These are phyloP conservation scores for Eristalinus sepulchralis DNA, from an alignment of 2,888 invertebrate genomes.

Conservation along the genomic window DNA sequence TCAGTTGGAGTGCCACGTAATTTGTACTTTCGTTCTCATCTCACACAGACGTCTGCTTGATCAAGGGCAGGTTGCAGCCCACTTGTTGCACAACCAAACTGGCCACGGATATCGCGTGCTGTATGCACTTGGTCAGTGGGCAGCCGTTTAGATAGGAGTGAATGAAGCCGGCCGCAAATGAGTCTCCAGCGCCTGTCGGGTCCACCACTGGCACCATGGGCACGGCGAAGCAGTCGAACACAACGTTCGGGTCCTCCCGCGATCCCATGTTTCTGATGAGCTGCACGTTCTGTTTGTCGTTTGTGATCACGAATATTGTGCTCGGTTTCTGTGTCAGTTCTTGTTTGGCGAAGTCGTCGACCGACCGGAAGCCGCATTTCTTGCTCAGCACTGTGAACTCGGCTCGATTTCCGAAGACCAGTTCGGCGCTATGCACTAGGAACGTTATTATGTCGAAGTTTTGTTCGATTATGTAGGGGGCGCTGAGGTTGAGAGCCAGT, in stretches of 20 bases:
- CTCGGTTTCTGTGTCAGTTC: conserved; percentile 72
- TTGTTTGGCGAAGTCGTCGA: conserved; percentile 72
- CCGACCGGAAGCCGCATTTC: conserved; percentile 69
- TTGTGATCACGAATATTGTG: conserved; percentile 85
- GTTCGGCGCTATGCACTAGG: conserved; percentile 81
- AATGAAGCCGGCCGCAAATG: conserved; percentile 84
- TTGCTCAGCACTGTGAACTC: conserved; percentile 82
- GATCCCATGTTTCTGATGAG: conserved; percentile 79
- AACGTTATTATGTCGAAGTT: conserved; percentile 79
- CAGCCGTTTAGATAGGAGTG: conserved; percentile 81
- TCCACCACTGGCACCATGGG: conserved; percentile 82
- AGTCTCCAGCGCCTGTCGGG: conserved; percentile 84
- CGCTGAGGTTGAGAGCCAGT: conserved; percentile 83
- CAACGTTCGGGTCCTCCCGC: conserved; percentile 72
- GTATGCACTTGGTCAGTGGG: conserved; percentile 80
- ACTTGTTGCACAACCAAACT: conserved; percentile 81
- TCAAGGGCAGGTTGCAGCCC: conserved; percentile 81
- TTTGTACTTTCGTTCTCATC: conserved; percentile 52
- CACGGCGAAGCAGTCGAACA: conserved; percentile 77
- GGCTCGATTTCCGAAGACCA: conserved; percentile 83
- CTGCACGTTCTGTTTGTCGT: conserved; percentile 83
- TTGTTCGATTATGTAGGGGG: conserved; percentile 82
- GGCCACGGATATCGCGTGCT: conserved; percentile 81
- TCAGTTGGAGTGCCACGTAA: not conserved
- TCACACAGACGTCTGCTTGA: not conserved